A percentile compares a stretch with the other conserved stretches of the same genome.
phyloP scores from a whole-genome alignment of 2,888 invertebrate genomes.

The Encarsia formosa region DNA sequence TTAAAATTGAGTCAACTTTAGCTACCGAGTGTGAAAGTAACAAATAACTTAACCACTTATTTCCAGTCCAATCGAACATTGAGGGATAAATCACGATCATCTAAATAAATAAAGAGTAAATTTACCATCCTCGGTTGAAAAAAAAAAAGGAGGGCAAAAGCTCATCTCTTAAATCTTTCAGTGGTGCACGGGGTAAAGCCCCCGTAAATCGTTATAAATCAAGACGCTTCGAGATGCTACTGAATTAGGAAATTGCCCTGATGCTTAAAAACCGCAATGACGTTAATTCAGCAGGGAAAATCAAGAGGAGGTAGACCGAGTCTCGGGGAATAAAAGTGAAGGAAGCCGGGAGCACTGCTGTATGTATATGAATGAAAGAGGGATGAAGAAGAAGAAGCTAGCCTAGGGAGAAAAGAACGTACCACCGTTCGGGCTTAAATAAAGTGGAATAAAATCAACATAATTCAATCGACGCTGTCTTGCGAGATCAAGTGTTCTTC shows the following conservation, averaged over 20 bases:
- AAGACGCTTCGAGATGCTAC: constrained; percentile 34
- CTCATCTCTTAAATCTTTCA: constrained; percentile 16
- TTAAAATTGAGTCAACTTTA: no score
- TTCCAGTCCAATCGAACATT: no score
- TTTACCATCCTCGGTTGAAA: no score
- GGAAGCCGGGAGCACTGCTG: constrained; percentile 8
- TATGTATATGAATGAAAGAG: constrained; percentile 2
- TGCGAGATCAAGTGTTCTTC: constrained; percentile 42
- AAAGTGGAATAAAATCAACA: constrained; percentile 50
- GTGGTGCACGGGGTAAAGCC: constrained; percentile 26
- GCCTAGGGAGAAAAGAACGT: constrained; percentile 5
- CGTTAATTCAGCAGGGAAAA: constrained; percentile 43
- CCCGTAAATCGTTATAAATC: constrained; percentile 39
- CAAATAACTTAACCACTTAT: no score
- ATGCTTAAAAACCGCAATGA: constrained; percentile 50
- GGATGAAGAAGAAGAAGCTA: neutral
- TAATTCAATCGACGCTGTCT: constrained; percentile 50
- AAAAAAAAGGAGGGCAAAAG: neutral
- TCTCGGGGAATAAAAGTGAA: constrained; percentile 21
- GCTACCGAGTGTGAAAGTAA: no score
- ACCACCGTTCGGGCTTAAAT: constrained; percentile 36
- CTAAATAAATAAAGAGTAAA: no score
- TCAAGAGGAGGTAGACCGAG: constrained; percentile 23
- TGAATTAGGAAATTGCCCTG: constrained; percentile 51
- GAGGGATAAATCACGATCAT: no score